Conservation (phyloP, 2,888 invertebrate genomes). For the Nycteola revayana region DNA sequence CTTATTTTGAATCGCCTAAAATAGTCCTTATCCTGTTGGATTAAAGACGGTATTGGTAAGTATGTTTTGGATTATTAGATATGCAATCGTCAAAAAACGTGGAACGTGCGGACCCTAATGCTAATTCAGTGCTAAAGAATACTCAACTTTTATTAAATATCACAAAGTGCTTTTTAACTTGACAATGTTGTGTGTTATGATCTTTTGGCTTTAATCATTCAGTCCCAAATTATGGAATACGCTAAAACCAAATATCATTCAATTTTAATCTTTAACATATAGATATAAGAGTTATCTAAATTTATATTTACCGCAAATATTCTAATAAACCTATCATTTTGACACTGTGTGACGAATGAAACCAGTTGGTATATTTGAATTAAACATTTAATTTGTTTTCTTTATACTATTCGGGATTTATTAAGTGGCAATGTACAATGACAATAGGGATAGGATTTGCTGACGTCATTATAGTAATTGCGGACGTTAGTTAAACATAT, state of each 20-base stretch:
- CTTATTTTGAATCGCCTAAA: too few species aligned
- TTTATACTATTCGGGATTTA: slow-evolving; percentile 59
- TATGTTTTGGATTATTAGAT: not conserved
- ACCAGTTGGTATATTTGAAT: slow-evolving; percentile 72
- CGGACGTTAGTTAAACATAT: slow-evolving; percentile 1
- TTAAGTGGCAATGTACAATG: slow-evolving; percentile 46
- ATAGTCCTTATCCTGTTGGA: too few species aligned
- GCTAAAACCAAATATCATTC: not conserved
- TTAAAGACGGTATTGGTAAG: too few species aligned
- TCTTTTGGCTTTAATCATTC: too few species aligned
- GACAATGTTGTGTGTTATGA: too few species aligned
- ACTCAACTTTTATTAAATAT: not conserved
- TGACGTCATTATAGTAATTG: slow-evolving; percentile 62
- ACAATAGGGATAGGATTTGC: slow-evolving; percentile 61
- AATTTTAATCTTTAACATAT: not conserved
- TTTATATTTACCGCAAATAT: not conserved
- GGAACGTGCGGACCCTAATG: not conserved
- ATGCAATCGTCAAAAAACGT: not conserved
- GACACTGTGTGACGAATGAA: slow-evolving; percentile 57
- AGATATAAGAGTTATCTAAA: not conserved
- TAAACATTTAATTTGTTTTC: slow-evolving; percentile 78
- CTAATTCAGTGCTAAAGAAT: not conserved
- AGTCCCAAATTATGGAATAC: too few species aligned
- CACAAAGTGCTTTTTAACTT: slow-evolving; percentile 3
- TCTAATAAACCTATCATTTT: slow-evolving; percentile 29